Base-by-base conservation (phyloP, 2,113 vertebrate species). In the Trachemys scripta region DNA sequence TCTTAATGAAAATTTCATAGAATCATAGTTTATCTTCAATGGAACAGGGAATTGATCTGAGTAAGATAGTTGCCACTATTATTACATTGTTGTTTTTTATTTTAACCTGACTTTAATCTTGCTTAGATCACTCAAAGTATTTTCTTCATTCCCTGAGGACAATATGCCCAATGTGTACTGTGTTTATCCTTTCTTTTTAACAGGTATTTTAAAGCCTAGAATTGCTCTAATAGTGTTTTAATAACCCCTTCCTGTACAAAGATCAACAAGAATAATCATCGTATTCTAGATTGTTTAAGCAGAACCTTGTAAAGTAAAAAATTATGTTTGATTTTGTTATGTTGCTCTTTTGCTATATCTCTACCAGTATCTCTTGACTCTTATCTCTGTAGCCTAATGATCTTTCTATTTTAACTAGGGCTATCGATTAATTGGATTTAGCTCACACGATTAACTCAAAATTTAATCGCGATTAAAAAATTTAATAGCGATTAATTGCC, bases 91-190 rank as follows among this genome's bases (percentile, higher is more conserved):
- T 11, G 65, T 22, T 72, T 90, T 5, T 80, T 38, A 31, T 57
- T 72, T 72, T 2, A 72, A 3, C 27, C 51, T 53, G 1, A 47
- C 5, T 78, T 88, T 29, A 50, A 80, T 72, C 6, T 62, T 84
- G 27, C 1, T 72, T 82, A 65, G 5, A 72, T 69, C 82, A 31
- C 16, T 85, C 0, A 1, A 29, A 65, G 22, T 53, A n/a, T 75
- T 35, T 3, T 85, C 92, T 76, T 59, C 2, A 35, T 79, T 92
- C 5, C 78, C 45, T 81, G 89, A 78, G 84, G 7, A 1, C 54
- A 87, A 81, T 2, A 27, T 2, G 1, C 5, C 11, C 12, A 69
- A 20, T 1, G 86, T 83, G 5, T 24, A 27, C 7, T 0, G 0
- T 35, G 2, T 80, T 80, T 69, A 84, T 2, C 20, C 3, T 35